phyloP scores from a whole-genome alignment of 2,888 invertebrate genomes.

The Epinotia ramella region DNA sequence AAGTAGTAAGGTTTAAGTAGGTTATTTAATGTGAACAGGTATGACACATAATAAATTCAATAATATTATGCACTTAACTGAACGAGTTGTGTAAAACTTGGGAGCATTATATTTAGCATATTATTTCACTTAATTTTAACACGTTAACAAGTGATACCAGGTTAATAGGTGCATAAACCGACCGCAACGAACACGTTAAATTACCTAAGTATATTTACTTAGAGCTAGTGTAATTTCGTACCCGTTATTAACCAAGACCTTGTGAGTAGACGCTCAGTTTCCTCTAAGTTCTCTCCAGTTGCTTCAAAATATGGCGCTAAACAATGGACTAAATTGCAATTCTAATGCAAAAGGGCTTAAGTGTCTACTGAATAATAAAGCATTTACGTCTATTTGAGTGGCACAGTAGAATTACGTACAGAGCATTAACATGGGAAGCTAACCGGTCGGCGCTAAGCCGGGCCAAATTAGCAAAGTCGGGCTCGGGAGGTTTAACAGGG shows the following conservation, averaged over 20 bases:
- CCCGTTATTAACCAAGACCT: conserved; percentile 34
- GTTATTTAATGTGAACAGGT: too few relatives aligned
- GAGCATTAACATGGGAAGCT: conserved; percentile 33
- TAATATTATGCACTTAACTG: too few relatives aligned
- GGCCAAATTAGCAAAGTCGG: conserved; percentile 39
- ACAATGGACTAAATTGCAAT: conserved; percentile 28
- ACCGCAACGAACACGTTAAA: conserved; percentile 1
- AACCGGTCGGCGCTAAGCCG: conserved; percentile 29
- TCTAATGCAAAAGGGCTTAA: background rate
- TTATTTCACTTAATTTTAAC: background rate
- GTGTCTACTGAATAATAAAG: background rate
- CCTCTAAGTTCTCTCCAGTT: conserved; percentile 20
- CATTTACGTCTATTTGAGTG: background rate
- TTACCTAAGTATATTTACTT: conserved; percentile 5
- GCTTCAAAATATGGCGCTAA: conserved; percentile 43
- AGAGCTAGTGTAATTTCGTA: conserved; percentile 13
- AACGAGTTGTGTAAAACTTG: too few relatives aligned
- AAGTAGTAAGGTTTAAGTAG: too few relatives aligned
- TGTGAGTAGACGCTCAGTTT: conserved; percentile 30
- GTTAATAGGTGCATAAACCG: background rate
- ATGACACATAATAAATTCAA: too few relatives aligned
- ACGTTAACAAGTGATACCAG: background rate
- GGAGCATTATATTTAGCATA: too few relatives aligned
- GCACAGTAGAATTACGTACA: conserved; percentile 13
- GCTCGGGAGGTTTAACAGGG: conserved; percentile 24